These are phyloP conservation scores for Ciconia boyciana DNA, from an alignment of 2,113 vertebrate genomes.

Conservation along the genomic window DNA sequence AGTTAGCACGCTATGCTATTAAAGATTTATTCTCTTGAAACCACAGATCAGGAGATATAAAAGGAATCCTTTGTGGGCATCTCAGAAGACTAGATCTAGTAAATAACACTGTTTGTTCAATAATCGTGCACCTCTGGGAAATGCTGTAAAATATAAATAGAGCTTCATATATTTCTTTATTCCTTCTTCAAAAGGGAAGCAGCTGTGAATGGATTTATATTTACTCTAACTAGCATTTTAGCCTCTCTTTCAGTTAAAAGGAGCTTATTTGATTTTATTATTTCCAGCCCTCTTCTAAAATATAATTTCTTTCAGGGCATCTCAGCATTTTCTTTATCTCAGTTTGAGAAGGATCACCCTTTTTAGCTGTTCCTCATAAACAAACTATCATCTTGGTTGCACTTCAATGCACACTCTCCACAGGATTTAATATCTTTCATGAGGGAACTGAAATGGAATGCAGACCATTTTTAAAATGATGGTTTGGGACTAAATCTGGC, in stretches of 20 bases:
- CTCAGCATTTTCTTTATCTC: constrained; percentile 14
- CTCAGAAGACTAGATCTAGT: neutral
- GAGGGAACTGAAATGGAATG: neutral
- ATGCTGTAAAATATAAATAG: neutral
- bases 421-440: neutral
- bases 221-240: constrained; percentile 30
- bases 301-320: neutral
- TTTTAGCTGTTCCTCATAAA: constrained; percentile 37
- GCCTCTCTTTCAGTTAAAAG: constrained; percentile 4
- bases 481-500: neutral
- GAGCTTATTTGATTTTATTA: constrained; percentile 20
- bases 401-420: constrained; percentile 4
- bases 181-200: neutral
- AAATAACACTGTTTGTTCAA: constrained; percentile 17
- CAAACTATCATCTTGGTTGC: constrained; percentile 28
- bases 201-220: constrained; percentile 1
- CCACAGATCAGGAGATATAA: neutral
- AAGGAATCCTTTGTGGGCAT: neutral
- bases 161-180: neutral
- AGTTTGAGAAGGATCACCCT: neutral
- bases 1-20: neutral
- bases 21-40: neutral
- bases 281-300: neutral
- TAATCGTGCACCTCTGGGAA: neutral
- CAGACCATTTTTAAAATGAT: constrained; percentile 7